Percentiles rank a stretch among this genome's conserved stretches.
These are phyloP conservation scores for Brachionus asplanchnoidis DNA, from an alignment of 1,140 invertebrate species.

Conservation along the genomic window DNA sequence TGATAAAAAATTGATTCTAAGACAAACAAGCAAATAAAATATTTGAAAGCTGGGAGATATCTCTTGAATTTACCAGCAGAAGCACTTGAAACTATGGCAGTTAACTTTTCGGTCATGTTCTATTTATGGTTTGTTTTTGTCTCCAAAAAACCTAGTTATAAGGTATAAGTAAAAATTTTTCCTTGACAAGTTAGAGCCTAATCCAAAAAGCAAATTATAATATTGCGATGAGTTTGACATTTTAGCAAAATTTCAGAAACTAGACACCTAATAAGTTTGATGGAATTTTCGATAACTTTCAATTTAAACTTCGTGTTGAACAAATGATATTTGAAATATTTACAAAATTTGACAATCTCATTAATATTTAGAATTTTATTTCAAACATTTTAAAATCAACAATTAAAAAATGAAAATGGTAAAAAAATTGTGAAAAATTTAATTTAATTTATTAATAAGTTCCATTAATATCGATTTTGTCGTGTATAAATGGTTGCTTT, in stretches of 20 bases:
- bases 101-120: neutral
- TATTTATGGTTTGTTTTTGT: neutral
- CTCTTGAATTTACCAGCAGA: constrained; percentile 1
- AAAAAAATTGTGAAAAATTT: neutral
- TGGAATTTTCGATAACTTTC: neutral
- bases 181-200: too few relatives aligned
- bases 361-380: constrained; percentile 22
- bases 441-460: constrained; percentile 11
- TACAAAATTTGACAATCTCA: neutral
- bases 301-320: neutral
- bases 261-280: neutral
- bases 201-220: neutral
- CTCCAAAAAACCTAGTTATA: neutral
- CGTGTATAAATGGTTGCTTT: neutral
- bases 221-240: neutral
- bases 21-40: neutral
- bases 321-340: neutral
- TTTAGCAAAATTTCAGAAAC: neutral
- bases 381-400: constrained; percentile 26
- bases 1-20: neutral
- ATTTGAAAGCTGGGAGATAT: neutral
- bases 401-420: neutral
- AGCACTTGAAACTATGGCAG: constrained; percentile 13
- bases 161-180: neutral
- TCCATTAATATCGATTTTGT: constrained; percentile 16